Evolutionary conservation across 1,140 invertebrate species (phyloP), one percentile per base, ranked within the genome.

Genomic region (Pogonus chalceus): DNA sequence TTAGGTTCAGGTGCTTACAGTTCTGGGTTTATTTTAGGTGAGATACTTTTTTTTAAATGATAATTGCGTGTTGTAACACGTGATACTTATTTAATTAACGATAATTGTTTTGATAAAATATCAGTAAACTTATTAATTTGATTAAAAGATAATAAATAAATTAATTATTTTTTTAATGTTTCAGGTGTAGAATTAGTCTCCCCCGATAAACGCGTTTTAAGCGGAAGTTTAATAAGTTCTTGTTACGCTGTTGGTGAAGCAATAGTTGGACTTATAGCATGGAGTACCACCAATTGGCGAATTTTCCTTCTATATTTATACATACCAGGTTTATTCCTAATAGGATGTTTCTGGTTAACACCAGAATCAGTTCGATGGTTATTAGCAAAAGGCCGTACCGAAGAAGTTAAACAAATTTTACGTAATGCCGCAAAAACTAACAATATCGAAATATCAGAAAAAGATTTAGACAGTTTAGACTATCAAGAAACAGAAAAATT

Each of bases 161-260:
- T 31, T 51, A 23, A 53, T 43, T 55, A 47, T 58, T 56, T 71
- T 71, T 62, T 76, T 75, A n/a, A n/a, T n/a, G n/a, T n/a, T n/a
- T 55, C 68, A 88, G 88, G 83, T 22, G 78, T 91, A 65, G 89
- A 92, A 65, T 74, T 87, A 57, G 82, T 89, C 0, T 83, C 83
- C 1, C 81, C 85, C 2, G 77, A 79, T 58, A 78, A 83, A 49
- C 72, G 90, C 56, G 83, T 87, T 0, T 71, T 87, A 23, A 84
- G 79, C 47, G 85, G 85, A 35, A 82, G 85, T 0, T 61, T 87
- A 0, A 80, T 87, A 23, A 82, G 83, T 35, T 76, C 76, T 24
- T 80, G 81, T 53, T 89, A 85, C 64, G 82, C 87, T 0, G 60
- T 85, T 10, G 90, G 88, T 1, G 77, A 86, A 53, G 80, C 83